Evolutionary conservation across 2,113 vertebrate species (phyloP), one percentile per base, ranked within the genome.

Genomic region (Sinocyclocheilus anophthalmus): DNA sequence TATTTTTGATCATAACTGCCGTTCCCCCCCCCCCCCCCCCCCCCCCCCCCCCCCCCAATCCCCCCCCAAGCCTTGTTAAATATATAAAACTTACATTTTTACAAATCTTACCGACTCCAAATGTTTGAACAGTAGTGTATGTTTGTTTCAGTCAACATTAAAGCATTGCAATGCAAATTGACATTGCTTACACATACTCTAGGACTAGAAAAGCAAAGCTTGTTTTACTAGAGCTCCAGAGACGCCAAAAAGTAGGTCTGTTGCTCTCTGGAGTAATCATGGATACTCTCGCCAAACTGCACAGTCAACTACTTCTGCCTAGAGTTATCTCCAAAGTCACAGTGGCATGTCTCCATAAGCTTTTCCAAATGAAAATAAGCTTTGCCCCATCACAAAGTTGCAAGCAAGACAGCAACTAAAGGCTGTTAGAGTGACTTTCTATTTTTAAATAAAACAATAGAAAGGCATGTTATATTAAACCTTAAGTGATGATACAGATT

Each of bases 251-350:
- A 59, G 20, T 13, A 42, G 33, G 5, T 63, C 77, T 63, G 30
- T 39, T 79, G 53, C 26, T 59, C 53, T 79, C 70, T 73, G 20
- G 70, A 22, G 70, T 73, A 42, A 42, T 73, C 37, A 73, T n/a
- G 33, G 33, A 22, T 12, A 69, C 37, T 73, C 70, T 30, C 4
- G 37, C 70, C 37, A 42, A 73, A 42, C 16, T 39, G 22, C 70
- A 75, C 18, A 42, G 39, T n/a, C 8, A 45, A 75, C 72, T 42
- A 20, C 70, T 11, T 45, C 39, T 22, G 33, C 45, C 22, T 45
- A 45, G n/a, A n/a, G 4, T 45, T n/a, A 45, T 42, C 22, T 73
- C 33, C 42, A 42, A 42, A 72, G 30, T 20, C 30, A 39, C 8
- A 72, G n/a, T 22, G 69, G 18, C 69, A 73, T 42, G 70, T 42